phyloP scores from a whole-genome alignment of 2,888 invertebrate species.

The Acanthosepion lycidas region DNA sequence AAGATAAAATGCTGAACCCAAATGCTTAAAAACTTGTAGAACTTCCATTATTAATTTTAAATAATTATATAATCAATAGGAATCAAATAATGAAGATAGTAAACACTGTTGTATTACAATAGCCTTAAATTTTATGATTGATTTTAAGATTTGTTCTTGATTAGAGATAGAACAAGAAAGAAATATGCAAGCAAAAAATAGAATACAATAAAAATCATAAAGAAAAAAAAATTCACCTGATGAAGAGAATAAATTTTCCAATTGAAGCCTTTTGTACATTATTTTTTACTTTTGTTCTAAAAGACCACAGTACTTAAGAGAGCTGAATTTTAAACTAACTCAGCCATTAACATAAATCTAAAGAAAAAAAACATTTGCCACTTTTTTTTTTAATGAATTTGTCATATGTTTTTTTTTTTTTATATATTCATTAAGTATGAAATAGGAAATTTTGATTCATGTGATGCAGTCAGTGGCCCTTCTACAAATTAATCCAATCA shows the following conservation, averaged over 20 bases:
- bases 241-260: not conserved
- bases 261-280: not conserved
- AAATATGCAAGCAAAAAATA: not conserved
- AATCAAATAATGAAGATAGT: no score
- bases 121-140: no score
- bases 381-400: not conserved
- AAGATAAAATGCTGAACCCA: no score
- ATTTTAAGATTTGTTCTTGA: no score
- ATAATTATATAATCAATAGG: no score
- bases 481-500: slow-evolving; percentile 37
- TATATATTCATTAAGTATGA: not conserved
- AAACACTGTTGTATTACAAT: no score
- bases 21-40: no score
- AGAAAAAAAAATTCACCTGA: not conserved
- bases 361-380: not conserved
- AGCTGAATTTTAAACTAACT: not conserved
- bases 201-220: not conserved
- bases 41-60: no score
- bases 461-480: not conserved
- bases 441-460: not conserved
- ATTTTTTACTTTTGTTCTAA: not conserved
- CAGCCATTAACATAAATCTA: not conserved
- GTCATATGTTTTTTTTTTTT: not conserved
- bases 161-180: not conserved
- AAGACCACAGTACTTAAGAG: not conserved